A percentile compares a stretch with the other conserved stretches of the same genome.
These are phyloP conservation scores for Meghimatium bilineatum DNA, from an alignment of 2,888 invertebrate species.

Conservation along the genomic window DNA sequence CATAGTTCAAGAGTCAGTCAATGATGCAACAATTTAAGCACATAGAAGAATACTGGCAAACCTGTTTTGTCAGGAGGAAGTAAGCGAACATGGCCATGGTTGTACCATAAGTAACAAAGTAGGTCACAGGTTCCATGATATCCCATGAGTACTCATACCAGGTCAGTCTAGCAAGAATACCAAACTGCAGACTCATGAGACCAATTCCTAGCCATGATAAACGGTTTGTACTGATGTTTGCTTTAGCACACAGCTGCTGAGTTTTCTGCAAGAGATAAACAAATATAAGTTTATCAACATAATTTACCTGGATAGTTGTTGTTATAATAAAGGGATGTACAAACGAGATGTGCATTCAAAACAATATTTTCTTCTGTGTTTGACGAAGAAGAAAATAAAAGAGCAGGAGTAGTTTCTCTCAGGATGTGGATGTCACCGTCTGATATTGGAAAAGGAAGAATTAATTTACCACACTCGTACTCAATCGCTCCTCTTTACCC, in stretches of 20 bases:
- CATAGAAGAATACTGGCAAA: slow-evolving; percentile 56
- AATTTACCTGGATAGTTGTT: no score
- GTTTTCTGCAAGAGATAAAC: slow-evolving; percentile 18
- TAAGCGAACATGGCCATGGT: slow-evolving; percentile 96
- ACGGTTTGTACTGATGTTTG: slow-evolving; percentile 73
- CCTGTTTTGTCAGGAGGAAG: slow-evolving; percentile 96
- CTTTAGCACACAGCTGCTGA: slow-evolving; percentile 81
- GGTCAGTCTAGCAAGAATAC: slow-evolving; percentile 93
- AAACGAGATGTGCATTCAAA: no score
- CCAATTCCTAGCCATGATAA: slow-evolving; percentile 90
- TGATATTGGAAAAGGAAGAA: no score
- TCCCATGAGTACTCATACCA: slow-evolving; percentile 99
- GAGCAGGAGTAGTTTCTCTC: no score
- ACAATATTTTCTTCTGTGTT: no score
- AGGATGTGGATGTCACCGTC: no score
- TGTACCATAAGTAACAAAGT: slow-evolving; percentile 97
- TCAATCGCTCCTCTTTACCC: no score
- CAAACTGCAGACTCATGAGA: slow-evolving; percentile 95
- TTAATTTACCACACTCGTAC: no score
- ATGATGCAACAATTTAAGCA: no score
- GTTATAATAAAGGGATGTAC: no score
- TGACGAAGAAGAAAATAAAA: no score
- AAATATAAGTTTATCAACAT: neutral
- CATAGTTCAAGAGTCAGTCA: no score
- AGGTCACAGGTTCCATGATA: slow-evolving; percentile 86